phyloP scores from a whole-genome alignment of 2,113 vertebrate species.

The Romanogobio albipinnatus region DNA sequence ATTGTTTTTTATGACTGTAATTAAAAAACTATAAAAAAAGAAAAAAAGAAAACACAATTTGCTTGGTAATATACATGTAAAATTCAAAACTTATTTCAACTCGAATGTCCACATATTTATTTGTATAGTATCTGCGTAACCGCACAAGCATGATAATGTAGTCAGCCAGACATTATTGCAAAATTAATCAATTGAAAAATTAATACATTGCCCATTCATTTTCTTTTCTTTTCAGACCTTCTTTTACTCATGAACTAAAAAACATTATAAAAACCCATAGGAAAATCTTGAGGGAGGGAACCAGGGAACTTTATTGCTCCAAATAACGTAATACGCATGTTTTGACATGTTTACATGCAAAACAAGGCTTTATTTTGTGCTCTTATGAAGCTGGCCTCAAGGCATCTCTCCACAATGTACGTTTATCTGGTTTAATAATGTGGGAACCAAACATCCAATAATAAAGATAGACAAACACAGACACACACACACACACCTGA shows the following conservation, averaged over 20 bases:
- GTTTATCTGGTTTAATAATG: not conserved
- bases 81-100: no score
- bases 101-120: not conserved
- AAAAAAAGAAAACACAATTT: no score
- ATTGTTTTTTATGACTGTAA: not conserved
- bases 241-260: no score
- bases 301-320: no score
- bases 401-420: not conserved
- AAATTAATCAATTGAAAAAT: not conserved
- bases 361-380: no score
- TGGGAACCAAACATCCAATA: not conserved
- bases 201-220: not conserved
- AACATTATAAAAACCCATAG: no score
- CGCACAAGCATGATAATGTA: not conserved
- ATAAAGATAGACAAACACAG: not conserved
- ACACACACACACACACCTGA: conserved; percentile 22
- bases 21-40: no score
- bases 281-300: no score
- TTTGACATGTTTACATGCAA: no score
- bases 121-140: not conserved
- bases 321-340: no score
- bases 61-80: no score
- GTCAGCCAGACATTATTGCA: not conserved
- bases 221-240: not conserved
- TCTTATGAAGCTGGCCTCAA: not conserved